Conservation (phyloP, 2,888 invertebrate species). For the Mayetiola destructor region DNA sequence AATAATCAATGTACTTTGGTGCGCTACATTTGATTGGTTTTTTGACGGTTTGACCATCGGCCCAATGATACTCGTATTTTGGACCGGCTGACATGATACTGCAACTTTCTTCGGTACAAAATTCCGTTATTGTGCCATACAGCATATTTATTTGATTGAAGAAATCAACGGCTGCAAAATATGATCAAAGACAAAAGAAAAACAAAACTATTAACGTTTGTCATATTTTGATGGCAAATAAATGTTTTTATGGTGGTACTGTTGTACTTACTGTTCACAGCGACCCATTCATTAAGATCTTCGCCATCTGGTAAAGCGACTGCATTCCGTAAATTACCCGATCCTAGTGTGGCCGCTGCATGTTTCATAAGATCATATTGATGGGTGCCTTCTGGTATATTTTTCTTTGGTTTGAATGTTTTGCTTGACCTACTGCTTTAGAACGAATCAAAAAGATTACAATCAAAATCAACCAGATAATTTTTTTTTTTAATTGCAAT, state of each 20-base stretch:
- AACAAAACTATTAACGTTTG: not conserved
- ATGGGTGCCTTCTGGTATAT: conserved; percentile 95
- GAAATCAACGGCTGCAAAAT: conserved; percentile 85
- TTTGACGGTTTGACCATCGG: conserved; percentile 93
- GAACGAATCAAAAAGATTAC: not conserved
- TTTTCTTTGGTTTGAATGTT: conserved; percentile 97
- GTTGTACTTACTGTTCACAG: conserved; percentile 83
- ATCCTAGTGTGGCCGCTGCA: conserved; percentile 95
- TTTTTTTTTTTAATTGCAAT: not conserved
- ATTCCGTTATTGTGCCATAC: conserved; percentile 98
- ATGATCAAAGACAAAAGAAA: not conserved
- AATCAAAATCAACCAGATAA: not conserved
- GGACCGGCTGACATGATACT: conserved; percentile 98
- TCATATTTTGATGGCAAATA: not conserved
- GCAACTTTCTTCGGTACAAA: conserved; percentile 94
- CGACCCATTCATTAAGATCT: conserved; percentile 99
- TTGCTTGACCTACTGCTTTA: conserved; percentile 56
- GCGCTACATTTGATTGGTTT: conserved; percentile 99
- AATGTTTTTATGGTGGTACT: not conserved
- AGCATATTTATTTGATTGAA: conserved; percentile 99
- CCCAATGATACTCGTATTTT: conserved; percentile 99
- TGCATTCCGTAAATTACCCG: conserved; percentile 88
- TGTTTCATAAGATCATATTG: conserved; percentile 99
- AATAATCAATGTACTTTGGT: conserved; percentile 96
- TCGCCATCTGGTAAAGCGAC: conserved; percentile 97